phyloP scores from a whole-genome alignment of 1,140 invertebrate genomes.

The Aphaenogaster rudis region DNA sequence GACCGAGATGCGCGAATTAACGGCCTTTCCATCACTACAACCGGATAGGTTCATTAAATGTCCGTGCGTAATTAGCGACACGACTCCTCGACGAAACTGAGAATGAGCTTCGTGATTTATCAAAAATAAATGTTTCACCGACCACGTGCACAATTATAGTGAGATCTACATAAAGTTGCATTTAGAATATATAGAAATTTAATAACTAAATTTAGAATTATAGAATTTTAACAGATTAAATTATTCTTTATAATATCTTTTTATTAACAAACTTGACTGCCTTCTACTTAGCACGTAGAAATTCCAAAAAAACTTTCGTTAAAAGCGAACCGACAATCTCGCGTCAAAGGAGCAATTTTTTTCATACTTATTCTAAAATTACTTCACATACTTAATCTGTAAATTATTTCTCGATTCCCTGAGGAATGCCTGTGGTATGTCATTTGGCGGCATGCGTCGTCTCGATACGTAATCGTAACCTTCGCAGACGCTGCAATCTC shows the following conservation, averaged over 20 bases:
- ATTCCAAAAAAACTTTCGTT: neutral
- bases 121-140: neutral
- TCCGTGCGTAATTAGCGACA: conserved; percentile 12
- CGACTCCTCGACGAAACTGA: neutral
- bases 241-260: neutral
- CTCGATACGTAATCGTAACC: conserved; percentile 75
- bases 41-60: conserved; percentile 34
- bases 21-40: neutral
- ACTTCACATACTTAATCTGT: neutral
- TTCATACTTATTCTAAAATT: too few species aligned
- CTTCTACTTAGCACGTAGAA: neutral
- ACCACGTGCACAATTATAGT: neutral
- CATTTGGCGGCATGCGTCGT: conserved; percentile 26
- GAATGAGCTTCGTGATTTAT: neutral
- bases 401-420: neutral
- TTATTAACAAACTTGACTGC: neutral
- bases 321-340: neutral
- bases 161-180: too few species aligned
- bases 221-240: neutral
- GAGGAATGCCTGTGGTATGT: conserved; percentile 49
- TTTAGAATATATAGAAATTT: too few species aligned
- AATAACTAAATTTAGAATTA: too few species aligned
- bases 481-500: conserved; percentile 69
- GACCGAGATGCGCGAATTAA: conserved; percentile 42
- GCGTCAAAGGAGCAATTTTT: neutral